Conservation (phyloP, 2,888 invertebrate genomes). For the Mongoloraphidia duomilia region DNA sequence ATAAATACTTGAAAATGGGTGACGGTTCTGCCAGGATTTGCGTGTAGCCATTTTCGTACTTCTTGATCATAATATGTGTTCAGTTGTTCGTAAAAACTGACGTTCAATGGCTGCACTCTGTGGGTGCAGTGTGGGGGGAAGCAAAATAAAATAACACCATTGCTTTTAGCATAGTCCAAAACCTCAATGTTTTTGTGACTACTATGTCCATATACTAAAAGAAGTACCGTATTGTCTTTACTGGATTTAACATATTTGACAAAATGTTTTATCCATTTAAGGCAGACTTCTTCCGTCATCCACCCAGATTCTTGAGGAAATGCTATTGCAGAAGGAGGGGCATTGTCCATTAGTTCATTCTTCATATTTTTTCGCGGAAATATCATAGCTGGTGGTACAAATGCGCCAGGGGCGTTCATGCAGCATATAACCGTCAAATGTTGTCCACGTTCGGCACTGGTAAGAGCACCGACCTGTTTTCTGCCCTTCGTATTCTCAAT, state of each 20-base stretch:
- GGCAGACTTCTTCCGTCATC: no score
- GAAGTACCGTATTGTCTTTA: constrained; percentile 8
- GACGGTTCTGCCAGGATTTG: constrained; percentile 6
- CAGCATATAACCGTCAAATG: no score
- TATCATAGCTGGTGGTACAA: no score
- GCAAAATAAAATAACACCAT: constrained; percentile 1
- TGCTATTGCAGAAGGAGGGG: constrained; percentile 7
- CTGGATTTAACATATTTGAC: constrained; percentile 8
- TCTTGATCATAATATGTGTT: background rate
- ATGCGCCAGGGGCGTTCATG: no score
- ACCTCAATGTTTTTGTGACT: constrained; percentile 2
- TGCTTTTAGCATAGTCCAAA: constrained; percentile 1
- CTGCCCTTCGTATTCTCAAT: no score
- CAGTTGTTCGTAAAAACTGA: background rate
- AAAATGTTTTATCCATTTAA: constrained; percentile 13
- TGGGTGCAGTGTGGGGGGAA: constrained; percentile 1
- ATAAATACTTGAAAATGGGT: no score
- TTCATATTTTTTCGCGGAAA: constrained; percentile 7
- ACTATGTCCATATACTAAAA: constrained; percentile 3
- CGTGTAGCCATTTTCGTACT: constrained; percentile 3
- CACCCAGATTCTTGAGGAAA: constrained; percentile 9
- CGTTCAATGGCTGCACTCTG: background rate
- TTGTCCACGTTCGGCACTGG: no score
- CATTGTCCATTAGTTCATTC: constrained; percentile 7
- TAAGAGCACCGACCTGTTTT: no score